Conservation (phyloP, 2,888 invertebrate species). For the Salpingus planirostris region DNA sequence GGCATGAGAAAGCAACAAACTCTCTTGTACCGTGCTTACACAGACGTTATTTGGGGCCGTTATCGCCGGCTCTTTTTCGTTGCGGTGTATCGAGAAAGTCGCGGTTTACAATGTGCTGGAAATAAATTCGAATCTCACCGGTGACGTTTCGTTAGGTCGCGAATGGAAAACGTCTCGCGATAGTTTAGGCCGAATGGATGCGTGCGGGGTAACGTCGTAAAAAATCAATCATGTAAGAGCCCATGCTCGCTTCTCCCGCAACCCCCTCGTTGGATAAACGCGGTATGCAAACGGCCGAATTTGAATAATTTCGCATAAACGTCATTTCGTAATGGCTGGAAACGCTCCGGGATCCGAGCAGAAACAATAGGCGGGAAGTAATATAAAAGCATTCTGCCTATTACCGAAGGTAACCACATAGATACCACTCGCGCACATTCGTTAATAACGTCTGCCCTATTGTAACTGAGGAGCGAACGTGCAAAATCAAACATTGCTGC, state of each 20-base stretch:
- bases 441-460: no score
- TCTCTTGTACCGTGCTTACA: no score
- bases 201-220: constrained; percentile 10
- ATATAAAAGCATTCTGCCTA: constrained; percentile 9
- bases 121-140: constrained; percentile 14
- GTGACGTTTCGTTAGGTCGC: constrained; percentile 9
- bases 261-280: no score
- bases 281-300: constrained; percentile 5
- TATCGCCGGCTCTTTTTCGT: constrained; percentile 8
- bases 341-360: constrained; percentile 9
- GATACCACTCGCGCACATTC: no score
- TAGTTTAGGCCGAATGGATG: constrained; percentile 7
- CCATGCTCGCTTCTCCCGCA: no score
- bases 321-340: constrained; percentile 9
- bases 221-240: constrained; percentile 9
- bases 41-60: no score
- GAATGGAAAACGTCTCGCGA: constrained; percentile 12
- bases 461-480: no score
- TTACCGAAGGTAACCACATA: no score
- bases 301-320: constrained; percentile 11
- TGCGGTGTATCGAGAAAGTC: constrained; percentile 9
- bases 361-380: constrained; percentile 12
- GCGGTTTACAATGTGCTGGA: constrained; percentile 12
- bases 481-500: no score
- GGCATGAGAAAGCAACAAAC: constrained; percentile 10